Base-by-base conservation (phyloP, 2,797 vertebrate genomes). In the Moxostoma hubbsi region DNA sequence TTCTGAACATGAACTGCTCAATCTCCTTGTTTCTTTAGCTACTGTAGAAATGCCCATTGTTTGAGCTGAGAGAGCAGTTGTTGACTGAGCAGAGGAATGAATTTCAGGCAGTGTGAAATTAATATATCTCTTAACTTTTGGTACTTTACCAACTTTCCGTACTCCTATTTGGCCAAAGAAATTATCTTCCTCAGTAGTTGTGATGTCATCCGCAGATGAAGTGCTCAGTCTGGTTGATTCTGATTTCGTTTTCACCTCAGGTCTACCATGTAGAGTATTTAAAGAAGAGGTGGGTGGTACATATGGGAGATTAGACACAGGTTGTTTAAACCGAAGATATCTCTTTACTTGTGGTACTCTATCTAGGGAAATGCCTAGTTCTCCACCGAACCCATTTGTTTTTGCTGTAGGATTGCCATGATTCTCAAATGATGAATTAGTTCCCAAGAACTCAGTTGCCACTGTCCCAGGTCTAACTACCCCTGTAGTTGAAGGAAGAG, bases 51-150 rank as follows among this genome's bases (percentile, higher is more conserved):
- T 5, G 15, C 9, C 24, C 24, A 62, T 9, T 69, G 7, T 76
- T 70, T 80, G 46, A 53, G 73, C 46, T 24, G 12, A 16, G 24
- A 15, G 9, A 13, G 54, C 6, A 13, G 18, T 10, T 73, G 81
- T 45, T 11, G 5, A 46, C 9, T 77, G 47, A 59, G 5, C 9
- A 45, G 50, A 53, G 8, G n/a, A 6, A 45, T 82, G 69, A 64
- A 18, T 45, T 45, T 82, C 71, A 45, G 68, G 54, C 12, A 64
- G 50, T 63, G 49, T 74, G 46, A 83, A 83, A 5, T 73, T 9
- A 67, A 83, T 49, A 53, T 77, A 55, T 59, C 79, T 74, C 58
- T 66, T 75, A 24, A 75, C 82, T 61, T 46, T 78, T 43, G 82
- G 65, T 1, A 81, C 24, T 53, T 46, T 9, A n/a, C 54, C 36